Conservation (phyloP, 2,888 invertebrate species). For the Rhorus exstirpatorius region DNA sequence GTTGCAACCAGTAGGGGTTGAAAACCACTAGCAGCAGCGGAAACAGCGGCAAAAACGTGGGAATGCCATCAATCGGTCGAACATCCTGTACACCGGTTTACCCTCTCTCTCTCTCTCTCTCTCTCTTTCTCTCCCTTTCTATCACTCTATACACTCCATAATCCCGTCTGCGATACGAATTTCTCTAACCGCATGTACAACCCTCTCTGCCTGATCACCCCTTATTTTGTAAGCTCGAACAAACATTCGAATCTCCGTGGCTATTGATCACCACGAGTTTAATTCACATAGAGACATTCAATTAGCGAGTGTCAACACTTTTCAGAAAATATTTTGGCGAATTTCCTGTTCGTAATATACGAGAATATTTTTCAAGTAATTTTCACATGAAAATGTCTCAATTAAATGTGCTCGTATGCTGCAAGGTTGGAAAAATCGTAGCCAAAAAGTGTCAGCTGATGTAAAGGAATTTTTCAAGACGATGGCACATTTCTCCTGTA, state of each 20-base stretch:
- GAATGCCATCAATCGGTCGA: slow-evolving; percentile 58
- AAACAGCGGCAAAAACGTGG: slow-evolving; percentile 44
- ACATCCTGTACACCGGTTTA: slow-evolving; percentile 43
- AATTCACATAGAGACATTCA: slow-evolving; percentile 14
- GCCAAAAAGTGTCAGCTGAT: neutral
- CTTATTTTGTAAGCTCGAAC: slow-evolving; percentile 27
- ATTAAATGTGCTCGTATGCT: no score
- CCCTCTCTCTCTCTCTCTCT: slow-evolving; percentile 6
- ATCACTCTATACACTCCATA: slow-evolving; percentile 23
- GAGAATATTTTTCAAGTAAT: neutral
- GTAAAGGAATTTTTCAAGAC: neutral
- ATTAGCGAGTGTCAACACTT: neutral
- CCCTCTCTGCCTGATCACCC: neutral
- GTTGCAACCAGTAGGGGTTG: slow-evolving; percentile 37
- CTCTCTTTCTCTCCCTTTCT: slow-evolving; percentile 21
- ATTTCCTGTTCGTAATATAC: neutral
- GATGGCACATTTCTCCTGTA: no score
- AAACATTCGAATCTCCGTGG: slow-evolving; percentile 18
- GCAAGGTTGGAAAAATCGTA: neutral
- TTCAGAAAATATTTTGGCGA: neutral
- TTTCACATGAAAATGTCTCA: neutral
- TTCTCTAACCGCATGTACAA: slow-evolving; percentile 53
- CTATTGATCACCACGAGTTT: slow-evolving; percentile 39
- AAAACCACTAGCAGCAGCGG: slow-evolving; percentile 37
- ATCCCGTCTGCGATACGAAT: slow-evolving; percentile 43